Percentiles rank a stretch among this genome's conserved stretches.
phyloP scores from a whole-genome alignment of 2,113 vertebrate species.

The Dermatemys mawii region DNA sequence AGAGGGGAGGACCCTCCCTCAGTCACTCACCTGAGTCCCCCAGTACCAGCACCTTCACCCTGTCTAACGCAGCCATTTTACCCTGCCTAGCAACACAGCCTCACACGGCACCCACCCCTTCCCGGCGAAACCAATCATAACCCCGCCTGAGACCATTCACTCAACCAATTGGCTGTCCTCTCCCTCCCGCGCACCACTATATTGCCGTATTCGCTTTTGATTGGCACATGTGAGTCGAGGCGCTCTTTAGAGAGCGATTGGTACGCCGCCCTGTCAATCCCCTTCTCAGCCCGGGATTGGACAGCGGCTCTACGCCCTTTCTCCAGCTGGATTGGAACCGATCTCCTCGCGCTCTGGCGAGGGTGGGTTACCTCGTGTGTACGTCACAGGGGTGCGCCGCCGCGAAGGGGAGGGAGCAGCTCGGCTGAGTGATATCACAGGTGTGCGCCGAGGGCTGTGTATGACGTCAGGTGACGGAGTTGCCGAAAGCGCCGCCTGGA shows the following conservation, averaged over 20 bases:
- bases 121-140: conserved; percentile 45
- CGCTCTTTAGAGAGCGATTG: accelerated
- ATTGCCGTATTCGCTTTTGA: accelerated
- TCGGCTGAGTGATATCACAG: accelerated
- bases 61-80: conserved; percentile 93
- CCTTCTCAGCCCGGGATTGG: background rate
- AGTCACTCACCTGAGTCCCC: conserved; percentile 92
- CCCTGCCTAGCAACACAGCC: background rate
- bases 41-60: conserved; percentile 95
- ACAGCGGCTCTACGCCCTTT: accelerated
- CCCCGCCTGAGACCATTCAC: accelerated
- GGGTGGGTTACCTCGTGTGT: accelerated
- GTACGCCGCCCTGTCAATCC: accelerated
- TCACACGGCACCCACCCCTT: background rate
- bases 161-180: accelerated
- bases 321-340: accelerated
- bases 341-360: accelerated
- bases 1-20: background rate
- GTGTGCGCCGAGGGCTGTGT: background rate
- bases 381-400: accelerated
- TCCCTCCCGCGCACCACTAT: accelerated
- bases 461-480: background rate
- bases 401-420: background rate
- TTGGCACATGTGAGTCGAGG: accelerated
- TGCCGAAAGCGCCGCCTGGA: background rate